Percentiles rank a stretch among this genome's conserved stretches.
Evolutionary conservation across 2,888 invertebrate species (phyloP).

Genomic region (Eupithecia dodoneata): DNA sequence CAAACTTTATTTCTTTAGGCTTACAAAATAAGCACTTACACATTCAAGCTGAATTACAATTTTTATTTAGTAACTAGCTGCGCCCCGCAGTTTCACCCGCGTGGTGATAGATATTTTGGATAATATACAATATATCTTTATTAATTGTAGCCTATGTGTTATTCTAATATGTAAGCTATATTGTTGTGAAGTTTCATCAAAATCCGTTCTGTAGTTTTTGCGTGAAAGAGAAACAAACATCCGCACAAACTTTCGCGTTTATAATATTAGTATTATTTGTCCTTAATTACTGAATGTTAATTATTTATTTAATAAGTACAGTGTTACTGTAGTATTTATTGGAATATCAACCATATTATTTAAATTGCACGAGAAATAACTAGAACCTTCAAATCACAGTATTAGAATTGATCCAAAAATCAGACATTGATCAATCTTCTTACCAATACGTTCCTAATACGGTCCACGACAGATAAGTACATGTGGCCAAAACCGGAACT

Average conservation of each 20-base stretch:
- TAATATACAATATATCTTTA: too few species aligned
- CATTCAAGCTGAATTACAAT: neutral
- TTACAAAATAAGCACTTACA: too few species aligned
- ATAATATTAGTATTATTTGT: neutral
- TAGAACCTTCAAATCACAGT: slow-evolving; percentile 1
- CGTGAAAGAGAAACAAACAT: too few species aligned
- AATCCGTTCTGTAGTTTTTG: too few species aligned
- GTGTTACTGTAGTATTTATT: slow-evolving; percentile 6
- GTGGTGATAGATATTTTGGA: too few species aligned
- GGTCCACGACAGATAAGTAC: neutral
- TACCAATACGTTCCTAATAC: neutral
- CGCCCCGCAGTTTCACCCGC: too few species aligned
- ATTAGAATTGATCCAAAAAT: neutral
- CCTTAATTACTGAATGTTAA: neutral
- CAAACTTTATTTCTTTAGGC: too few species aligned
- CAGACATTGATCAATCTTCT: neutral
- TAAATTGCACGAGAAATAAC: neutral
- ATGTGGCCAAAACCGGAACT: neutral
- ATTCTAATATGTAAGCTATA: too few species aligned
- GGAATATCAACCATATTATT: slow-evolving; percentile 28
- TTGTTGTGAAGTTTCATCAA: too few species aligned
- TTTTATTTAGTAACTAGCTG: neutral
- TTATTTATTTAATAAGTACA: neutral
- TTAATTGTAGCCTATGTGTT: too few species aligned
- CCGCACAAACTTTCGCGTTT: too few species aligned